A percentile compares a stretch with the other conserved stretches of the same genome.
Evolutionary conservation across 2,888 invertebrate species (phyloP).

Genomic region (Rotaria socialis): DNA sequence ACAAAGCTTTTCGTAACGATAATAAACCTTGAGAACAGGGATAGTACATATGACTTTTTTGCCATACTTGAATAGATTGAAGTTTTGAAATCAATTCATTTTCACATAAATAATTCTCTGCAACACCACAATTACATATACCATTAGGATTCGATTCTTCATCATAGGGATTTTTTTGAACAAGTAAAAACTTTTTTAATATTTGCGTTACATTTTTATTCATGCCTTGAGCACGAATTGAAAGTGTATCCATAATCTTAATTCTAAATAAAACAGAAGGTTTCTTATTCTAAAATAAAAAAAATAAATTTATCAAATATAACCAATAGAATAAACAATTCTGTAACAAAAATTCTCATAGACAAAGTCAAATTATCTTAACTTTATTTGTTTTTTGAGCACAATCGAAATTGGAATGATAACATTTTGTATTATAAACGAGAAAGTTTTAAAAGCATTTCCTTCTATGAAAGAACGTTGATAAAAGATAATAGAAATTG

Average conservation of each 20-base stretch:
- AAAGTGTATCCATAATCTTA: neutral
- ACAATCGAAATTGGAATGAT: no score
- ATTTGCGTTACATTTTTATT: neutral
- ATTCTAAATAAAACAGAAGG: no score
- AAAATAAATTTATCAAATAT: no score
- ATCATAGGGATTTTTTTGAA: neutral
- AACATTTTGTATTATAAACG: no score
- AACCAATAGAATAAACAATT: no score
- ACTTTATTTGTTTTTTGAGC: no score
- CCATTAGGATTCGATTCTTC: constrained; percentile 12
- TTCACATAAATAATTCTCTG: constrained; percentile 16
- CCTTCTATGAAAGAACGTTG: no score
- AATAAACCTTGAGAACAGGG: neutral
- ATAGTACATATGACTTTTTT: neutral
- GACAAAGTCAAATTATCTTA: no score
- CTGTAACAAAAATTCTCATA: no score
- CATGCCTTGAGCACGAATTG: neutral
- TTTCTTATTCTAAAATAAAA: no score
- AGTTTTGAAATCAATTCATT: neutral
- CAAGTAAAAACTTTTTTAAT: neutral
- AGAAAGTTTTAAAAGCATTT: no score
- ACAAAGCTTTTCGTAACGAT: neutral
- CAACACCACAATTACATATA: constrained; percentile 9
- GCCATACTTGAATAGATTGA: neutral
- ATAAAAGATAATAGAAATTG: no score